Base-by-base conservation (phyloP, 2,888 invertebrate genomes). In the Phyllotreta cruciferae region DNA sequence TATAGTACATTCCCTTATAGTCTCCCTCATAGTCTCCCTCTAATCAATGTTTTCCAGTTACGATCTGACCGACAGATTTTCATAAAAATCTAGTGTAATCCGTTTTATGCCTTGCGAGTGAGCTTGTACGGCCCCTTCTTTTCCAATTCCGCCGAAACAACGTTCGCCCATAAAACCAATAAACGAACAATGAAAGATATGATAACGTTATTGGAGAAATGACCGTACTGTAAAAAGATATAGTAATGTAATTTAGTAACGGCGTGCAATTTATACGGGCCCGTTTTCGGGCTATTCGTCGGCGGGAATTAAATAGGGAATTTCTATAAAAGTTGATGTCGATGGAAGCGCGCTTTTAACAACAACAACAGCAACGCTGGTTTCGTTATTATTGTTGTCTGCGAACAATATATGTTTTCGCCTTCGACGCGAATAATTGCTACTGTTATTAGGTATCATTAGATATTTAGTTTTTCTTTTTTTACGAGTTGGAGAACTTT, bases 241-340 rank as follows among this genome's bases (percentile, higher is more conserved):
- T 45, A 10, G 52, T 45, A 53, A 45, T 62, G 45, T 24, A 24
- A 24, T 24, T 24, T 24, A 24, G 24, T 24, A 24, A 62, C 52
- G 44, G 53, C 57, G 52, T 34, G 24, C 24, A 24, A 24, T 54
- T 49, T 58, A 41, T 58, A 54, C 57, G 56, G 34, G 54, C 54
- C 63, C 63, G 54, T 63, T 63, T 63, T 54, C 54, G 54, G 57
- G 54, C 52, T 63, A 58, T 63, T 63, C 58, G 63, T 58, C 63
- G 63, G 44, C 47, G 36, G 58, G 60, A 58, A 63, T 58, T 63
- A 58, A 63, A 63, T 45, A 24, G 63, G 54, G 63, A 36, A 63
- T 53, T 58, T 63, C 54, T 58, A 63, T 63, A 63, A 63, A 63
- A 63, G 57, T 63, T 63, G 47, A 63, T 58, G 54, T 24, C 4